Evolutionary conservation across 2,888 invertebrate species (phyloP), one percentile per base, ranked within the genome.

Genomic region (Sturmia bella): DNA sequence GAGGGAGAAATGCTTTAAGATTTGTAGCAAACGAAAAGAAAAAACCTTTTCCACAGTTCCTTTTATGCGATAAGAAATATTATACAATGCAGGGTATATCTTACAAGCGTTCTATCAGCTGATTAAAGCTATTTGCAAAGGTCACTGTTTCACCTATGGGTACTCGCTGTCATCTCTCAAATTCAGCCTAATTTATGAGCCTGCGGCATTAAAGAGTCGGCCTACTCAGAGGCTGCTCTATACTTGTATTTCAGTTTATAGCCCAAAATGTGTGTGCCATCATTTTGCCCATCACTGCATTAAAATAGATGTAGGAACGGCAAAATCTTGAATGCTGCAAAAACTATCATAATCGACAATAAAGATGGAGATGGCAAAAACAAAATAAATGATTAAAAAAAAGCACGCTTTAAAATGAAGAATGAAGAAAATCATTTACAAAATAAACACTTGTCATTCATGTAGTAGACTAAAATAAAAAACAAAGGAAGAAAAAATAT

Each of bases 371-470:
- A 78, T 43, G 59, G 66, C 56, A 43, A 27, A 43, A n/a, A n/a
- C n/a, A n/a, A 63, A 43, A 61, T n/a, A 43, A n/a, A 43, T 15
- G n/a, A n/a, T n/a, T 12, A 50, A 9, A 11, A 72, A 39, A 64
- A 74, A 56, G 72, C 27, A 57, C 13, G 50, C 63, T 41, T 48
- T 21, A 56, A 74, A 57, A 63, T 77, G 73, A 69, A 64, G 73
- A 77, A 81, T 73, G 72, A 81, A 81, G 57, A 78, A 70, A 74
- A 73, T 82, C 73, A 70, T 82, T 82, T 74, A 59, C 74, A 74
- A 82, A 78, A 70, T 82, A 78, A 78, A 82, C 82, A 82, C 78
- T 82, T 82, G 82, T 82, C 78, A 82, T 82, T 82, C 78, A 77
- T 70, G 64, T 50, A 63, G 66, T 59, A 61, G 69, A 48, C 19